Evolutionary conservation across 2,797 vertebrate genomes (phyloP), one percentile per base, ranked within the genome.

Genomic region (Sebastes trivittatus): DNA sequence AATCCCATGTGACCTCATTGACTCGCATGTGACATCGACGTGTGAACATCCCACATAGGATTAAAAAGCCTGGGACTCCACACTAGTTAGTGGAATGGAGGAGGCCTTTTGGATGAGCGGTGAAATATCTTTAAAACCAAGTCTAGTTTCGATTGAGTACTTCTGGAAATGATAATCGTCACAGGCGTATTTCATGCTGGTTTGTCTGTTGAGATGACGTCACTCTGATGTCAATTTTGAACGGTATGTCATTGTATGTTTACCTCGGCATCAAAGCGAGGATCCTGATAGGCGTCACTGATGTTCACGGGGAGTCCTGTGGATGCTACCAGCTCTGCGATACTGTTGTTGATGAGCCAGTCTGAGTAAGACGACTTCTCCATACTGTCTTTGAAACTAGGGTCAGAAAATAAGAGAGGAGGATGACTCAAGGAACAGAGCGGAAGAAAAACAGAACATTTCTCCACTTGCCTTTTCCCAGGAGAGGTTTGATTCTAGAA

Each of bases 321-420:
- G 72, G 98, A 99, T 32, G 98, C 98, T 7, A 99, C 98, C 22
- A 99, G 96, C 90, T 99, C 98, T 1, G 98, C 98, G 38, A 99
- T 95, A 70, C 98, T 99, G 84, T 99, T 99, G 92, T 99, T 99
- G 94, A 99, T 97, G 81, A 99, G 96, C 98, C 98, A 99, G 92
- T 99, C 98, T 0, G 98, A 99, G 89, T 98, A 97, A 0, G 98
- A 98, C 0, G 98, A 97, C 88, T 99, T 99, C 89, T 99, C 98
- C 93, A 98, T 36, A 2, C 95, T 98, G 94, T 98, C 98, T 95
- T 98, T 99, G 94, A 97, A 98, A 94, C 98, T 99, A 32, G 23
- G n/a, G 71, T 61, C 18, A 76, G 32, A 82, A 76, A 82, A 84
- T 2, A 73, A 83, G n/a, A 65, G 5, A 7, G 6, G 6, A 42